Conservation (phyloP, 1,140 invertebrate species). For the Heliconius eleuchia region DNA sequence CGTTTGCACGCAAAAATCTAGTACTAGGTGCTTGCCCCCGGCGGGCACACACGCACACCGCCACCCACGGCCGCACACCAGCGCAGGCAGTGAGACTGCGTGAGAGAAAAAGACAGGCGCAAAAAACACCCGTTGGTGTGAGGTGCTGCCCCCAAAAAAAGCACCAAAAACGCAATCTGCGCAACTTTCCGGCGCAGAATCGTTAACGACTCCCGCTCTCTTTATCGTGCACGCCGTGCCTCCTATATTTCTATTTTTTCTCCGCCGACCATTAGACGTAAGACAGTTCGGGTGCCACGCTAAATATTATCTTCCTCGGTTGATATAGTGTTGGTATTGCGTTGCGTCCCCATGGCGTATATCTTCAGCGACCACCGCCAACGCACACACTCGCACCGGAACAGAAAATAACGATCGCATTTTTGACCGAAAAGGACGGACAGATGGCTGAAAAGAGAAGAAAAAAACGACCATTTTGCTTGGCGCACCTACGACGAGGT, state of each 20-base stretch:
- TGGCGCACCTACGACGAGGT: constrained; percentile 75
- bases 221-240: constrained; percentile 78
- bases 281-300: constrained; percentile 52
- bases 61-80: constrained; percentile 49
- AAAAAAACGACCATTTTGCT: constrained; percentile 81
- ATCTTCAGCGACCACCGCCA: constrained; percentile 54
- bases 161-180: constrained; percentile 80
- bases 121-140: constrained; percentile 79
- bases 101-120: constrained; percentile 77
- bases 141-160: constrained; percentile 79
- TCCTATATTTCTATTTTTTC: constrained; percentile 82
- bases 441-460: constrained; percentile 81
- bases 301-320: constrained; percentile 38
- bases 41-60: constrained; percentile 48
- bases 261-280: constrained; percentile 73
- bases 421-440: constrained; percentile 81
- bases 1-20: constrained; percentile 78
- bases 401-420: constrained; percentile 82
- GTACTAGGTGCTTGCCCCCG: constrained; percentile 73
- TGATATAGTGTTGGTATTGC: constrained; percentile 35
- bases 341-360: constrained; percentile 49
- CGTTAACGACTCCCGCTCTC: constrained; percentile 80
- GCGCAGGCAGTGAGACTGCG: constrained; percentile 63
- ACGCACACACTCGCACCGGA: constrained; percentile 78
- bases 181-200: constrained; percentile 81